Conservation (phyloP, 1,140 invertebrate species). For the Grapholita molesta region DNA sequence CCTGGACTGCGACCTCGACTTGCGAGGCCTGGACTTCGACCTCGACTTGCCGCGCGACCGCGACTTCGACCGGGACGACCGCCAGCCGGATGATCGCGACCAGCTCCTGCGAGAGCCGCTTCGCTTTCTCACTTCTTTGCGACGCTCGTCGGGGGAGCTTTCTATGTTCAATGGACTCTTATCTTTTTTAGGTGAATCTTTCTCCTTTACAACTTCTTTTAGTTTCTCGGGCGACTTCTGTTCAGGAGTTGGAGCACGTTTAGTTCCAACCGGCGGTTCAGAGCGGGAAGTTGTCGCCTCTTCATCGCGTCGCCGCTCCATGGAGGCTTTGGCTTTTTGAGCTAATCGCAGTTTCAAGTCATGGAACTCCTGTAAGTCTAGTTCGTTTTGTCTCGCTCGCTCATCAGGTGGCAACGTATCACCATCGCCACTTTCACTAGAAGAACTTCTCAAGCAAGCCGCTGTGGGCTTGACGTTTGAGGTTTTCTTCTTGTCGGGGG, state of each 20-base stretch:
- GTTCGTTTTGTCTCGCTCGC: conserved; percentile 56
- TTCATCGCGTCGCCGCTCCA: conserved; percentile 44
- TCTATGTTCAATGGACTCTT: conserved; percentile 46
- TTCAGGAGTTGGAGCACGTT: not conserved
- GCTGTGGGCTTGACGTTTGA: conserved; percentile 69
- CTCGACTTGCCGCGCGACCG: conserved; percentile 34
- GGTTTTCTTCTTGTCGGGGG: conserved; percentile 42
- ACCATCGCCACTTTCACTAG: conserved; percentile 79
- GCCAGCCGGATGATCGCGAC: conserved; percentile 53
- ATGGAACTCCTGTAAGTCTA: conserved; percentile 81
- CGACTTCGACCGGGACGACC: conserved; percentile 47
- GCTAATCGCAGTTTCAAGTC: conserved; percentile 66
- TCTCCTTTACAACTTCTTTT: conserved; percentile 18
- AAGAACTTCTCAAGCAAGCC: conserved; percentile 81
- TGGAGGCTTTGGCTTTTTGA: conserved; percentile 68
- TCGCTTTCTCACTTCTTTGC: conserved; percentile 31
- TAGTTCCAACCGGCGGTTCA: conserved; percentile 29
- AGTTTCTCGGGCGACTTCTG: conserved; percentile 25
- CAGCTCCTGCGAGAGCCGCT: conserved; percentile 46
- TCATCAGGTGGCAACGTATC: conserved; percentile 65
- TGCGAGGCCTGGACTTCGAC: conserved; percentile 19
- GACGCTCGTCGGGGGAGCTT: conserved; percentile 39
- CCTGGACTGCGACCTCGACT: conserved; percentile 52
- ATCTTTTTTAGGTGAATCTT: conserved; percentile 37
- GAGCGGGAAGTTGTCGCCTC: conserved; percentile 53